Evolutionary conservation across 2,797 vertebrate species (phyloP), one percentile per base, ranked within the genome.

Genomic region (Coracias cyanogaster): DNA sequence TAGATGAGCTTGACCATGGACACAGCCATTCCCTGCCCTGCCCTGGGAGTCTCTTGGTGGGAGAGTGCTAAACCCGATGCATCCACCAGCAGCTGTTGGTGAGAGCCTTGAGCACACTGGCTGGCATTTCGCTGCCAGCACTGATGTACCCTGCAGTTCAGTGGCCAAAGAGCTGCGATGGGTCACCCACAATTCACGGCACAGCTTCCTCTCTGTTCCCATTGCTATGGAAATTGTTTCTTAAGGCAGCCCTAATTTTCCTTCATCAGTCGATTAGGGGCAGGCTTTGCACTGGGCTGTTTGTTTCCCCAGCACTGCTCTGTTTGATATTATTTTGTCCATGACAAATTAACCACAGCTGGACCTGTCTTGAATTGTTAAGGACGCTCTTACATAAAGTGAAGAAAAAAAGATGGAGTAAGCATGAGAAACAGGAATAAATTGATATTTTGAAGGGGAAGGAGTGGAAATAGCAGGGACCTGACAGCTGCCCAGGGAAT

Each of bases 91-190:
- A 0, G 9, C 55, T 62, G n/a, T 2, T 2, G 33, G 3, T 0
- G 2, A 9, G 17, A 84, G 37, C 57, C 58, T 24, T 0, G 1
- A 31, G 48, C 19, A 28, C 1, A 1, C 20, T 1, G 55, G 22
- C 25, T 0, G 0, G 55, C 80, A 39, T 15, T n/a, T 46, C 0
- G 0, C 37, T 54, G 28, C 35, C 1, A 0, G 8, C 2, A 7
- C 20, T 0, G 3, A 17, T 29, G 24, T 0, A 4, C 48, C 61
- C 2, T 0, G 35, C 25, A 2, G 20, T 25, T 26, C 49, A 7
- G 25, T 48, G 26, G 79, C 72, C 57, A 60, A 33, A 74, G n/a
- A 78, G 45, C 45, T 33, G 22, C 2, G 5, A 14, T 1, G 0
- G 16, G 48, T 66, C 0, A 0, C 24, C 51, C 20, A 19, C 49